These are phyloP conservation scores for Ernsta delagoae DNA, from an alignment of 2,888 invertebrate species.

Conservation along the genomic window DNA sequence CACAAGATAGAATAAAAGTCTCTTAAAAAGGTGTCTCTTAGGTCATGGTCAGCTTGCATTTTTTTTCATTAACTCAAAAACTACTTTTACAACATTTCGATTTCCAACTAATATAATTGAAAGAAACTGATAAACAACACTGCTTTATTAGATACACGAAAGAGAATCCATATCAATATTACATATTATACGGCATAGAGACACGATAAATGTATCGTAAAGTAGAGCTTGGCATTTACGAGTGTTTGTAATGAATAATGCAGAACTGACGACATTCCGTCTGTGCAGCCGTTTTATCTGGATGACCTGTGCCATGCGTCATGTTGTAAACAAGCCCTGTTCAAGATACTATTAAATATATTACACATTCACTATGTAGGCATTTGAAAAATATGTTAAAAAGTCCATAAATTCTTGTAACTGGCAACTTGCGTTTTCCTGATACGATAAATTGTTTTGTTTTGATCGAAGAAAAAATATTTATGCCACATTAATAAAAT, in stretches of 20 bases:
- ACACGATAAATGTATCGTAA: conserved; percentile 21
- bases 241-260: conserved; percentile 37
- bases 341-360: conserved; percentile 3
- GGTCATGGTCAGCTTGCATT: too few species aligned
- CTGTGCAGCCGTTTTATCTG: conserved; percentile 55
- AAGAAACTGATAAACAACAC: background rate
- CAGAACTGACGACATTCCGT: conserved; percentile 60
- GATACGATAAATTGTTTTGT: background rate
- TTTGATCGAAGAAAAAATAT: background rate
- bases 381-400: background rate
- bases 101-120: background rate
- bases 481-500: background rate
- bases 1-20: too few species aligned
- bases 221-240: conserved; percentile 26
- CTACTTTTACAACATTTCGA: background rate
- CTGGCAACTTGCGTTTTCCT: background rate
- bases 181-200: background rate
- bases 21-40: too few species aligned
- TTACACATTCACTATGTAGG: background rate
- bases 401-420: background rate
- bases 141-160: background rate
- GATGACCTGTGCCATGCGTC: conserved; percentile 47
- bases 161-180: conserved; percentile 14
- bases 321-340: conserved; percentile 42
- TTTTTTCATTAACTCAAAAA: background rate